A percentile compares a stretch with the other conserved stretches of the same genome.
phyloP scores from a whole-genome alignment of 2,797 vertebrate genomes.

The Ateles fusciceps region DNA sequence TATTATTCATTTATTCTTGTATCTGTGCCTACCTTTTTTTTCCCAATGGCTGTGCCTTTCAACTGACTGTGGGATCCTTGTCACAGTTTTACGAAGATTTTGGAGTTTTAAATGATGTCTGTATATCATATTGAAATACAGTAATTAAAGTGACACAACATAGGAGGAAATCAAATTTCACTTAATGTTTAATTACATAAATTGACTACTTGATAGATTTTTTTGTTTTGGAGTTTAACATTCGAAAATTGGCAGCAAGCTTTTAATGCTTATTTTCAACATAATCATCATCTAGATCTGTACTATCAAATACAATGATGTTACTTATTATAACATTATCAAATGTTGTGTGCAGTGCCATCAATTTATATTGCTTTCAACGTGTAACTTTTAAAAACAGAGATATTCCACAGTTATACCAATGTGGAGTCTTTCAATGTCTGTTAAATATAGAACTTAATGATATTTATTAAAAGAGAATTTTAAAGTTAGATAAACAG shows the following conservation, averaged over 20 bases:
- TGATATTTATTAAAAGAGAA: not conserved
- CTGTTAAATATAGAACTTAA: not conserved
- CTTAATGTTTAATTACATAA: slow-evolving; percentile 61
- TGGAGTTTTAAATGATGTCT: slow-evolving; percentile 19
- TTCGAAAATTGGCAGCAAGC: slow-evolving; percentile 54
- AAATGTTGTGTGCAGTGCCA: not conserved
- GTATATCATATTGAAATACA: slow-evolving; percentile 35
- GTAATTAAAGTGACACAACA: slow-evolving; percentile 51
- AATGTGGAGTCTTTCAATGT: not conserved
- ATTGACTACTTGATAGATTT: slow-evolving; percentile 40
- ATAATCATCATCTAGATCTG: not conserved
- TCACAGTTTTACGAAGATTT: not conserved
- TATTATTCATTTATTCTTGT: not conserved
- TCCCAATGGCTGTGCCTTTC: not conserved
- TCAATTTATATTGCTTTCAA: slow-evolving; percentile 6
- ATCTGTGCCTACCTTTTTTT: not conserved
- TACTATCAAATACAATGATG: slow-evolving; percentile 15
- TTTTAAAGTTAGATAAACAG: slow-evolving; percentile 5
- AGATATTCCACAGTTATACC: not conserved
- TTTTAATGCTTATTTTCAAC: slow-evolving; percentile 49
- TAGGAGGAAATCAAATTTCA: slow-evolving; percentile 21
- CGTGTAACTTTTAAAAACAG: slow-evolving; percentile 53
- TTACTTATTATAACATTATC: not conserved
- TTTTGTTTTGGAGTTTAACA: slow-evolving; percentile 50
- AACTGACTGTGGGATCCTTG: not conserved